Percentiles rank a stretch among this genome's conserved stretches.
Conservation (phyloP, 1,140 invertebrate species). For the Drosophila burlai region DNA sequence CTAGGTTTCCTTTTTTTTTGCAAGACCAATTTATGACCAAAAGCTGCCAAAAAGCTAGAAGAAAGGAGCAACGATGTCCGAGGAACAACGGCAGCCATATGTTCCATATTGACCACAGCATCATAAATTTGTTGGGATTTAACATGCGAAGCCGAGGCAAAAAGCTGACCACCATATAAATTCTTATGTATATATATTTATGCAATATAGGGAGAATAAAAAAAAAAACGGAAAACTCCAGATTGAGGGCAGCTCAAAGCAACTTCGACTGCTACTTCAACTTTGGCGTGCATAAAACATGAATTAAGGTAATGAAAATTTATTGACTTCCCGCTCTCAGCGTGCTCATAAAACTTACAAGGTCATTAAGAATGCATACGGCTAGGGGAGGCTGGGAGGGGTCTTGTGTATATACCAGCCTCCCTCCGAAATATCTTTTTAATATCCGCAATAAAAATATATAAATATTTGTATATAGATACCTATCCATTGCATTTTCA, state of each 20-base stretch:
- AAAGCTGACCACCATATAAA: constrained; percentile 38
- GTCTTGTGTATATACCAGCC: neutral
- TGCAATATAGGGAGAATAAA: neutral
- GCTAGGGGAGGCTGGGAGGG: constrained; percentile 1
- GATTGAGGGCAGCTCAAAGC: constrained; percentile 43
- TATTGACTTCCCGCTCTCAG: constrained; percentile 65
- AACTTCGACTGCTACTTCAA: constrained; percentile 50
- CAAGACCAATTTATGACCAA: constrained; percentile 65
- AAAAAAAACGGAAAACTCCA: constrained; percentile 3
- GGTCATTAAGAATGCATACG: constrained; percentile 59
- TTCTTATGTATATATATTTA: constrained; percentile 5
- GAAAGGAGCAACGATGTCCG: constrained; percentile 35
- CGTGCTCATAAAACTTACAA: constrained; percentile 65
- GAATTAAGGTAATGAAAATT: constrained; percentile 82
- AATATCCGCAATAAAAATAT: constrained; percentile 70
- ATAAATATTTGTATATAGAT: constrained; percentile 38
- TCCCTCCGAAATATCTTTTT: constrained; percentile 54
- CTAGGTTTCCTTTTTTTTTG: constrained; percentile 24
- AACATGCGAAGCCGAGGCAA: constrained; percentile 49
- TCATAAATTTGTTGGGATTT: constrained; percentile 80
- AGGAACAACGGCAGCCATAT: constrained; percentile 65
- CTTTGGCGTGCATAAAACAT: constrained; percentile 70
- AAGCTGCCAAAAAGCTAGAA: constrained; percentile 53
- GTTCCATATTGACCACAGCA: constrained; percentile 77
- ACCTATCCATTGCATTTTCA: constrained; percentile 40